Base-by-base conservation (phyloP, 2,888 invertebrate genomes). In the Stratiomys singularior region DNA sequence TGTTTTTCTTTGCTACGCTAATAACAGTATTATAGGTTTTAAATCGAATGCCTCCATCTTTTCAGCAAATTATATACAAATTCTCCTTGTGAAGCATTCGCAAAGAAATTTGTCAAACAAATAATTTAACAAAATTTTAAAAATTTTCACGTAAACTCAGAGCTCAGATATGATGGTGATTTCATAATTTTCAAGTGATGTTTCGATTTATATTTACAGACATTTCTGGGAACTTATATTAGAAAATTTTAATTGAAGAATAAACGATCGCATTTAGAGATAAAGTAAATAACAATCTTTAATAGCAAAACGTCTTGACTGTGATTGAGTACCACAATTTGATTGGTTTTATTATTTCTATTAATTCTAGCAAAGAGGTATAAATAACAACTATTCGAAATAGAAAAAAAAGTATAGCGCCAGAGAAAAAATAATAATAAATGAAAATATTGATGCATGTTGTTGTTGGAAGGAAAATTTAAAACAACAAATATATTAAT, bases 1-100 rank as follows among this genome's bases (percentile, higher is more conserved):
- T n/a, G n/a, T n/a, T n/a, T 25, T 21, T 23, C 46, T 47, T 69
- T 69, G 47, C 46, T 69, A 47, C 13, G 47, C 69, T 69, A 69
- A 25, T 18, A 74, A 74, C 74, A 74, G 60, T 58, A 23, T 44
- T 58, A 58, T n/a, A 21, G 44, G 30, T 23, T 60, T 72, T 9
- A 60, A 60, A 37, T 74, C 28, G 58, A 74, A 60, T 74, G 74
- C 60, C 60, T 58, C 58, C 30, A 74, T 13, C 52, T 74, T 21
- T 13, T 30, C 44, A 37, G 37, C 15, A 74, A 30, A 60, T 37
- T 74, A 74, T 74, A n/a, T 74, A 74, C 74, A 69, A 44, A 13
- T 13, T 52, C 18, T 52, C 52, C n/a, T 3, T 4, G 15, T 52
- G 52, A 52, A 52, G 52, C 52, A 52, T 52, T 52, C 52, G 15